Conservation (phyloP, 2,888 invertebrate genomes). For the Drosophila vallismaia region DNA sequence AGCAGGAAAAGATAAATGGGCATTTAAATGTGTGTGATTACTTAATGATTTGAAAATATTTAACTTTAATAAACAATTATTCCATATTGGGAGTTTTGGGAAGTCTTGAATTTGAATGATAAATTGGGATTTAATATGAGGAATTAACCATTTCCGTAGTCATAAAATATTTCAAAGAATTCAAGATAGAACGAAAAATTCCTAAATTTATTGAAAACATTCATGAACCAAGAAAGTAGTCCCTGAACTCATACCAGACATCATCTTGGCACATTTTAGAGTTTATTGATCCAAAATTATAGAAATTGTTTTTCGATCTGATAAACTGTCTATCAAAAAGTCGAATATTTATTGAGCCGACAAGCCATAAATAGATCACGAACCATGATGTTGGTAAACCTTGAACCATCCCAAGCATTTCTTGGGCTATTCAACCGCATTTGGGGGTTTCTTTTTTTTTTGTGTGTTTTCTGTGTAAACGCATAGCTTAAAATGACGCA, state of each 20-base stretch:
- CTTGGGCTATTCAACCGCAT: constrained; percentile 36
- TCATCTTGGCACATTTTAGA: constrained; percentile 10
- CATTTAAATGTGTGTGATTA: constrained; percentile 18
- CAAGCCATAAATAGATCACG: constrained; percentile 23
- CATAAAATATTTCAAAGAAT: not conserved
- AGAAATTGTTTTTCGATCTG: constrained; percentile 11
- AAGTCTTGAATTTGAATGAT: constrained; percentile 7
- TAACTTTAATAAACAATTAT: constrained; percentile 13
- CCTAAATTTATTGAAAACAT: not conserved
- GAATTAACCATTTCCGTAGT: constrained; percentile 8
- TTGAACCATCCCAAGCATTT: constrained; percentile 40
- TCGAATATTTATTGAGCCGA: constrained; percentile 17
- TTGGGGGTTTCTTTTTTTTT: constrained; percentile 22
- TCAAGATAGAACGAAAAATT: not conserved
- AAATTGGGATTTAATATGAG: constrained; percentile 26
- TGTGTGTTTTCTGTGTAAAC: constrained; percentile 21
- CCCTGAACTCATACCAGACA: constrained; percentile 8
- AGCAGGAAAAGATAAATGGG: constrained; percentile 31
- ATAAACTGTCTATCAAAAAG: constrained; percentile 34
- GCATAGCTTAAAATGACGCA: constrained; percentile 55
- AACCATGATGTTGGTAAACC: constrained; percentile 12
- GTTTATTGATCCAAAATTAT: constrained; percentile 23
- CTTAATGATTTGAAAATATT: constrained; percentile 15
- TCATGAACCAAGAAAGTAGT: constrained; percentile 4
- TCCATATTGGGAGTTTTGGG: constrained; percentile 14